Evolutionary conservation across 2,113 vertebrate genomes (phyloP), one percentile per base, ranked within the genome.

Genomic region (Zosterops hypoxanthus): DNA sequence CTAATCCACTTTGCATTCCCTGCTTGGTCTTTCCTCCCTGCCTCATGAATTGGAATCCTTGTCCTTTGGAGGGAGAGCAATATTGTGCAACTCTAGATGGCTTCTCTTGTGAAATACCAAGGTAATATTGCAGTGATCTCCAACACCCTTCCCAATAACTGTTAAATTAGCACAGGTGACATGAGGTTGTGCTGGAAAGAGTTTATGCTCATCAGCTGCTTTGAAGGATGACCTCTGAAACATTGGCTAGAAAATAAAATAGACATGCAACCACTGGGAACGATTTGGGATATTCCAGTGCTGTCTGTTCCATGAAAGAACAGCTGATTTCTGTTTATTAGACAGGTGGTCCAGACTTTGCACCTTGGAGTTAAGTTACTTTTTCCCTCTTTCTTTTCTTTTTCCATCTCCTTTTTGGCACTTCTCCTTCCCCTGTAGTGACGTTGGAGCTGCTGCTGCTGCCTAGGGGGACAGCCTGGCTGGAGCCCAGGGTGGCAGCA

Each of bases 1-100:
- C 69, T 78, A 81, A 93, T 68, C 69, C 75, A 86, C 71, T 96
- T 91, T 90, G 47, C 55, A 63, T 92, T 94, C 66, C 61, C 60
- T 60, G 22, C 55, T 50, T 78, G 83, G 71, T 94, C 72, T 81
- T 88, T 94, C 64, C 46, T 88, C 50, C 56, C 41, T 73, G 80
- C 65, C 26, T 90, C 88, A 56, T n/a, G 80, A 94, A 82, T 71
- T 92, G 82, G 60, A 66, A 82, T 84, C 80, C 65, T 90, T 82
- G 57, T 93, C 88, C 73, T 68, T 86, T 69, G 28, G 77, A 84
- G 31, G 34, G 52, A 55, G 41, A 80, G 52, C n/a, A 82, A 64
- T 65, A 57, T 8, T 64, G 53, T 82, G 78, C 14, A 39, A 49
- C 56, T 46, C 26, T 31, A 1, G 28, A 36, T 31, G 15, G 39